Evolutionary conservation across 2,797 vertebrate species (phyloP).

Genomic region (Lutra lutra): DNA sequence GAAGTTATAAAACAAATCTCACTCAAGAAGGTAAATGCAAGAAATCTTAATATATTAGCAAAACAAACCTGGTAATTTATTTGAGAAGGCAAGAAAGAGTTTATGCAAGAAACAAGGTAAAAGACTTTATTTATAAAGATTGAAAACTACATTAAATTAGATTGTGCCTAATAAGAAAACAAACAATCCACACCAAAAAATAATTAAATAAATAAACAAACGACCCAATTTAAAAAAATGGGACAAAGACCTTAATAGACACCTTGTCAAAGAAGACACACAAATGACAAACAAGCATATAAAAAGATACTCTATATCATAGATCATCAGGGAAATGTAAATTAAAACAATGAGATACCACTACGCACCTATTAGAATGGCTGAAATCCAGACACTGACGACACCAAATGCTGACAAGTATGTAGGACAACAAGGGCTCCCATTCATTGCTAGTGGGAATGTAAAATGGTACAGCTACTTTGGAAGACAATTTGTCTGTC

Average conservation of each 20-base stretch:
- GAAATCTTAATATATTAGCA: not conserved
- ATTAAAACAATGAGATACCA: not conserved
- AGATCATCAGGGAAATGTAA: not conserved
- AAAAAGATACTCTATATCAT: not conserved
- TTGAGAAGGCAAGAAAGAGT: not conserved
- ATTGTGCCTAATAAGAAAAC: not conserved
- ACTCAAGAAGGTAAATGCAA: not conserved
- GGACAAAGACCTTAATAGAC: not conserved
- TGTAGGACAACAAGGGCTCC: not conserved
- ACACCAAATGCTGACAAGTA: not conserved
- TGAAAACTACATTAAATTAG: not conserved
- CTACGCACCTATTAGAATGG: not conserved
- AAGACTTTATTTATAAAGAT: not conserved
- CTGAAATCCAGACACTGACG: not conserved
- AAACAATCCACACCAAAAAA: not conserved
- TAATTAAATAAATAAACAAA: not conserved
- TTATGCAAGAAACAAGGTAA: not conserved
- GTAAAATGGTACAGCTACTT: not conserved
- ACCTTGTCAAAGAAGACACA: not conserved
- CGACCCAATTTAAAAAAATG: not conserved
- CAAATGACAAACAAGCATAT: not conserved
- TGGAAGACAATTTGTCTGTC: not conserved
- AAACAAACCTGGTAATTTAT: not conserved
- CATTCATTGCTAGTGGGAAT: not conserved
- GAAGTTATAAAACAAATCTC: not conserved